Percentiles rank a stretch among this genome's conserved stretches.
phyloP scores from a whole-genome alignment of 2,797 vertebrate species.

The Peromyscus melanophrys region DNA sequence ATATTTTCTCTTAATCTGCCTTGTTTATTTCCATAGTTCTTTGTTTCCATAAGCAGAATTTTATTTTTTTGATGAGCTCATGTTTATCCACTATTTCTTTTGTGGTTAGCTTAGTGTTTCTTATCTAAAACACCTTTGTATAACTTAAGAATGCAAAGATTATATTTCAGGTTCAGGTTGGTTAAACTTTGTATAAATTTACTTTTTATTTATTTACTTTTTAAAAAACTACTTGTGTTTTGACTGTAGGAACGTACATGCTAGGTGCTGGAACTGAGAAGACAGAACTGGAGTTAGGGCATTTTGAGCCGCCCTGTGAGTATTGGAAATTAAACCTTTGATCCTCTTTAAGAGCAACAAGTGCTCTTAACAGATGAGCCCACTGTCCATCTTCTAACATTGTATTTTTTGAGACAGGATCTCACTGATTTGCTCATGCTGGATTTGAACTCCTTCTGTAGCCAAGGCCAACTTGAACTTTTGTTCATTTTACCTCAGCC shows the following conservation, averaged over 20 bases:
- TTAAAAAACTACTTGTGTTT: background rate
- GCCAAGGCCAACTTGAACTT: background rate
- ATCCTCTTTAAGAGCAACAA: background rate
- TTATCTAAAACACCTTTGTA: background rate
- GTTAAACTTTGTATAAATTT: background rate
- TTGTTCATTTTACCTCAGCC: background rate
- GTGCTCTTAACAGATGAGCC: background rate
- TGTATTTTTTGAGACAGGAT: background rate
- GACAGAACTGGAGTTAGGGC: background rate
- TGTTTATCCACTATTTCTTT: background rate
- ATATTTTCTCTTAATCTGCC: conserved; percentile 11
- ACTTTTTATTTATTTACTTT: background rate
- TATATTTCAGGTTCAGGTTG: no score
- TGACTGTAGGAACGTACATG: background rate
- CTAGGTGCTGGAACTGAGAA: rapidly evolving
- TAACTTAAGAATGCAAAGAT: background rate
- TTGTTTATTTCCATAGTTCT: background rate
- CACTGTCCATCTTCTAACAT: background rate
- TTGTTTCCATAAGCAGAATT: conserved; percentile 3
- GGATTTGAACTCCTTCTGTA: background rate
- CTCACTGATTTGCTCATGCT: background rate
- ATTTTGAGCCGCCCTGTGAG: background rate
- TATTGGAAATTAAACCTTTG: background rate
- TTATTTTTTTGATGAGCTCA: background rate
- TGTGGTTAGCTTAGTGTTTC: background rate